Conservation (phyloP, 2,113 vertebrate genomes). For the Fregata magnificens region DNA sequence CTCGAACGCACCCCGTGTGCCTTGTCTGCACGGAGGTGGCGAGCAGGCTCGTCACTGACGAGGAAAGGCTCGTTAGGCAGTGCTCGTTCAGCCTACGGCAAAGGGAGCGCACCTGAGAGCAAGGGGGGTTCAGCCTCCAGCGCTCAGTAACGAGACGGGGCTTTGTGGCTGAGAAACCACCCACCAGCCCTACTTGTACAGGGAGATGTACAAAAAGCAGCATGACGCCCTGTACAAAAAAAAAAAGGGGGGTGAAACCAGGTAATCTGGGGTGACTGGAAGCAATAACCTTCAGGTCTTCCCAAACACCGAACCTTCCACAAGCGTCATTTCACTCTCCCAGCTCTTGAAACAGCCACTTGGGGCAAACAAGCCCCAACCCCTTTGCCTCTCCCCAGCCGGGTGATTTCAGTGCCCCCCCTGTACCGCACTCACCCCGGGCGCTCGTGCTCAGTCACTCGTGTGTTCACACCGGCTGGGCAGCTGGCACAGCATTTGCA, state of each 20-base stretch:
- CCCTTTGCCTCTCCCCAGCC: too few relatives aligned
- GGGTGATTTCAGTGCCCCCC: too few relatives aligned
- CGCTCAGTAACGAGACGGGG: not conserved
- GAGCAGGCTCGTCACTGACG: rapidly evolving
- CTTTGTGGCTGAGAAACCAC: not conserved
- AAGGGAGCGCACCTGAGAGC: not conserved
- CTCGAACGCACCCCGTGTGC: rapidly evolving
- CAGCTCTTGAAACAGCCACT: not conserved
- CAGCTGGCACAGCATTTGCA: not conserved
- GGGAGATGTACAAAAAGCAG: not conserved
- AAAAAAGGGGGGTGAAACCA: not conserved
- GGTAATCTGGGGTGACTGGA: rapidly evolving
- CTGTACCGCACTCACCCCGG: rapidly evolving
- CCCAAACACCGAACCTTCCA: not conserved
- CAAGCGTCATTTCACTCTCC: rapidly evolving
- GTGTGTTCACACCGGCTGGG: rapidly evolving
- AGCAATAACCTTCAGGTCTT: rapidly evolving
- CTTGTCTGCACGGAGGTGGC: not conserved
- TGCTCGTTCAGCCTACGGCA: rapidly evolving
- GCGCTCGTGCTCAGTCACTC: rapidly evolving
- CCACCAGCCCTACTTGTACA: not conserved
- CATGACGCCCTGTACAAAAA: rapidly evolving
- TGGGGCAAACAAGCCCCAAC: not conserved
- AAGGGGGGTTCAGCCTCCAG: not conserved
- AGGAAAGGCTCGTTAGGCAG: not conserved